phyloP scores from a whole-genome alignment of 2,113 vertebrate genomes.

The Campylorhamphus procurvoides region DNA sequence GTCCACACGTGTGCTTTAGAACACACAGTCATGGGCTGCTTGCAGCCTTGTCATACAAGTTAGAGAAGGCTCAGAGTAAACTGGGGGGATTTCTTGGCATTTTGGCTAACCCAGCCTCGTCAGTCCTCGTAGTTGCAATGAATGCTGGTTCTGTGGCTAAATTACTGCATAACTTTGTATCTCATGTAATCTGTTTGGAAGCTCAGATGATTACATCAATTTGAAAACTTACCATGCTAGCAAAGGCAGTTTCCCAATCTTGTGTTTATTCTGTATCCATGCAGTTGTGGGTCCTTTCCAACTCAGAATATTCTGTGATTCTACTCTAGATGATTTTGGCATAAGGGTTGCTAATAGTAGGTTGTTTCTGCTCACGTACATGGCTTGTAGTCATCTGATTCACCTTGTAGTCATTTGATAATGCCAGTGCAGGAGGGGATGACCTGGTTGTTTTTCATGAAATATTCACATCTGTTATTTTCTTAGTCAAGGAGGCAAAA shows the following conservation, averaged over 20 bases:
- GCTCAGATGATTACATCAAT: not conserved
- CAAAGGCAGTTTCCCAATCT: not conserved
- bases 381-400: not conserved
- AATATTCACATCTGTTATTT: not conserved
- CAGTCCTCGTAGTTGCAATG: not conserved
- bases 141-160: not conserved
- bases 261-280: not conserved
- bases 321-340: not conserved
- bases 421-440: not conserved
- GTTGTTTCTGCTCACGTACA: not conserved
- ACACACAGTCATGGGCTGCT: not conserved
- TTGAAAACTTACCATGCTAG: not conserved
- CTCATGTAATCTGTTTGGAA: not conserved
- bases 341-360: not conserved
- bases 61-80: not conserved
- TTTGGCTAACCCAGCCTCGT: not conserved
- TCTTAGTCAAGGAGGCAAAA: not conserved
- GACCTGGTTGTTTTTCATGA: not conserved
- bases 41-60: not conserved
- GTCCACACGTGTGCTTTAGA: not conserved
- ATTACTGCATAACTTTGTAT: not conserved
- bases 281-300: not conserved
- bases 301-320: not conserved
- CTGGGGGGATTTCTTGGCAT: not conserved
- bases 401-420: not conserved